Conservation (phyloP, 2,888 invertebrate genomes). For the Eueremaeus valkanovi region DNA sequence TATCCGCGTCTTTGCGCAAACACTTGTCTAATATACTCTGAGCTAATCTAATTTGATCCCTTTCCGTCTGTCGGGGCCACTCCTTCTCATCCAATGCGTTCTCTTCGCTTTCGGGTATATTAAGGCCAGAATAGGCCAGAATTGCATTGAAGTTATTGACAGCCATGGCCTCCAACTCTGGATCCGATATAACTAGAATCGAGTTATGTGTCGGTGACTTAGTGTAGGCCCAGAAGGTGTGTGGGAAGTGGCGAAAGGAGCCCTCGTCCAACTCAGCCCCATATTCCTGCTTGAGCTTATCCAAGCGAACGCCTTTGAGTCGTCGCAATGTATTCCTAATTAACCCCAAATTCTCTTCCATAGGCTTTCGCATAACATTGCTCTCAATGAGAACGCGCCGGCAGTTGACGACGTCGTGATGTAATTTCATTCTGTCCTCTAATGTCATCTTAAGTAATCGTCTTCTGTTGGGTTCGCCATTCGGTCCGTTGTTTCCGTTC, state of each 20-base stretch:
- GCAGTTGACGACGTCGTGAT: conserved; percentile 79
- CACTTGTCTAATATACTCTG: conserved; percentile 85
- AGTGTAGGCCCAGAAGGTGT: conserved; percentile 73
- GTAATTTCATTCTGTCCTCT: conserved; percentile 78
- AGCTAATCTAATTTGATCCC: conserved; percentile 80
- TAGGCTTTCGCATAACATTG: conserved; percentile 74
- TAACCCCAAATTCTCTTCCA: conserved; percentile 73
- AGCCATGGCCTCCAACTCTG: conserved; percentile 74
- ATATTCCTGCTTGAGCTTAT: conserved; percentile 43
- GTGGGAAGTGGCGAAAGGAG: conserved; percentile 42
- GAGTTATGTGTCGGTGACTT: conserved; percentile 74
- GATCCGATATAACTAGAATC: conserved; percentile 75
- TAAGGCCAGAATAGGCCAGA: conserved; percentile 78
- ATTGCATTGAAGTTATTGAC: conserved; percentile 83
- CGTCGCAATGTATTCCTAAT: conserved; percentile 79
- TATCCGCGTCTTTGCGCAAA: conserved; percentile 71
- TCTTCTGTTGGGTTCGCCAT: conserved; percentile 24
- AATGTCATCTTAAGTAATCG: conserved; percentile 65
- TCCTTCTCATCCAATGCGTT: conserved; percentile 31
- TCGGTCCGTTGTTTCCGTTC: neutral
- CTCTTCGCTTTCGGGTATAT: neutral
- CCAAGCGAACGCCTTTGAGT: conserved; percentile 62
- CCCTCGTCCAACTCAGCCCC: conserved; percentile 39
- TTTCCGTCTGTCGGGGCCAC: conserved; percentile 56
- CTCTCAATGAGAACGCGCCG: conserved; percentile 76